phyloP scores from a whole-genome alignment of 2,113 vertebrate species.

The Oostethus manadensis region DNA sequence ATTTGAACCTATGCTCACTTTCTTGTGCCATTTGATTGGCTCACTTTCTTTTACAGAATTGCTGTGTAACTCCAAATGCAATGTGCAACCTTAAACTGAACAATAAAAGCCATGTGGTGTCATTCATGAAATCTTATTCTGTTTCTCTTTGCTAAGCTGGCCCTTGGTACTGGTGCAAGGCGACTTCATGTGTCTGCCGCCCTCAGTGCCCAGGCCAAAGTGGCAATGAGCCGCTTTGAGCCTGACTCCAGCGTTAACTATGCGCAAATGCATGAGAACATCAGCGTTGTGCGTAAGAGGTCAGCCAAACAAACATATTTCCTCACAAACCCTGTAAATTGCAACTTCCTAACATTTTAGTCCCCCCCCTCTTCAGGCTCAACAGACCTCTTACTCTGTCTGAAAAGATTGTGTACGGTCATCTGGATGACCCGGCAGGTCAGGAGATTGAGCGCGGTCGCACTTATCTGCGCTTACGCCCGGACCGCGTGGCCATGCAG shows the following conservation, averaged over 20 bases:
- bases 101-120: conserved; percentile 10
- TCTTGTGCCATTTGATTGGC: background rate
- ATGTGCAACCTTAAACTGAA: background rate
- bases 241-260: conserved; percentile 81
- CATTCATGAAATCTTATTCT: conserved; percentile 23
- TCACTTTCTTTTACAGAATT: background rate
- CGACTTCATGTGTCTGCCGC: conserved; percentile 84
- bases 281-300: conserved; percentile 87
- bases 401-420: conserved; percentile 96
- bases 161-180: conserved; percentile 77
- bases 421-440: conserved; percentile 84
- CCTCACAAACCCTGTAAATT: background rate
- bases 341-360: background rate
- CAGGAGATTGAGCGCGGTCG: conserved; percentile 90
- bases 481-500: conserved; percentile 96
- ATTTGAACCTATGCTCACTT: background rate
- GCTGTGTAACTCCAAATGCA: background rate
- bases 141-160: conserved; percentile 68
- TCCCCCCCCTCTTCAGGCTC: conserved; percentile 64
- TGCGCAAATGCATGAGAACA: conserved; percentile 81
- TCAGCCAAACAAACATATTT: conserved; percentile 54
- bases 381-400: conserved; percentile 90
- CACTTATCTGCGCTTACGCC: conserved; percentile 86
- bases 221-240: conserved; percentile 96
- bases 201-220: conserved; percentile 83